Conservation (phyloP, 2,113 vertebrate species). For the Philantomba maxwellii region DNA sequence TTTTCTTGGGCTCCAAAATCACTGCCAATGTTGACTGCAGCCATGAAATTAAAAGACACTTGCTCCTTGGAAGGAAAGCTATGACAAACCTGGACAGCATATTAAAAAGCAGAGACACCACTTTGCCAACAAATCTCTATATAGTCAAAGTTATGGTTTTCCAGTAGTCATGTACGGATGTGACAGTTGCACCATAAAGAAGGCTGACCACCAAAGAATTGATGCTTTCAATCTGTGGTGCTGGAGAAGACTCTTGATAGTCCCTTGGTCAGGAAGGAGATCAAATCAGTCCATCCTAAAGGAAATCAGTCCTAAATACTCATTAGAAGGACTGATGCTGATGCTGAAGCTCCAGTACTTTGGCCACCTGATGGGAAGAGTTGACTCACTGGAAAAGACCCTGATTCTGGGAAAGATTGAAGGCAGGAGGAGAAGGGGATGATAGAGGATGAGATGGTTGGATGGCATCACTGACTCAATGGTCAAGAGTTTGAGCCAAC, state of each 20-base stretch:
- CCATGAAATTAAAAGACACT: background rate
- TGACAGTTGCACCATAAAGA: background rate
- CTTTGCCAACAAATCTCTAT: background rate
- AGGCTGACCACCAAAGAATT: background rate
- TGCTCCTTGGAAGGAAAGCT: background rate
- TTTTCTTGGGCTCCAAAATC: background rate
- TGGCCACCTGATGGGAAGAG: background rate
- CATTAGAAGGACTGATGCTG: background rate
- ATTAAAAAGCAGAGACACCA: background rate
- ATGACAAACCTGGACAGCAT: background rate
- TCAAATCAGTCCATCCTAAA: background rate
- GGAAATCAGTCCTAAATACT: background rate
- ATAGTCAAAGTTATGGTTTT: background rate
- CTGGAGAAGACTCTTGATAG: background rate
- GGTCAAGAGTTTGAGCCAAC: background rate
- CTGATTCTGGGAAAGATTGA: background rate
- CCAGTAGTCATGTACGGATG: fast-evolving
- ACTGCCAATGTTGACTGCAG: background rate
- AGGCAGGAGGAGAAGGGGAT: background rate
- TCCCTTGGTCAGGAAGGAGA: background rate
- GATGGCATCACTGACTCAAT: background rate
- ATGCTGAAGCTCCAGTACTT: background rate
- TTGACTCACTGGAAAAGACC: background rate
- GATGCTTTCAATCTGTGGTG: background rate
- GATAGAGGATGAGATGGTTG: background rate